Evolutionary conservation across 2,797 vertebrate species (phyloP).

Genomic region (Eremophila alpestris): DNA sequence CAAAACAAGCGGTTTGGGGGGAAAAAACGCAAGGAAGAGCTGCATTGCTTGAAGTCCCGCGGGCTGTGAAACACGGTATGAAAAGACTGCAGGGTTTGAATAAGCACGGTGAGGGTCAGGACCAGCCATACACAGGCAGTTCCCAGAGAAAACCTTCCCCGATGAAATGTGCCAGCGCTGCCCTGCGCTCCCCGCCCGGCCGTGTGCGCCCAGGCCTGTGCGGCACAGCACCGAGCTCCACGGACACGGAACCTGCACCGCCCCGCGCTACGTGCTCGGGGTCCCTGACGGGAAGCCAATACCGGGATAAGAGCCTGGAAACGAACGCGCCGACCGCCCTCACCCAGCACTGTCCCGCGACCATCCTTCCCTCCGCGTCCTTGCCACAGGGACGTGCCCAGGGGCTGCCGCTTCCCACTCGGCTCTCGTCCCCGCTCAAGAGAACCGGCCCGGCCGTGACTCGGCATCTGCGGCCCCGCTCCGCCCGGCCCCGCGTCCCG

Average conservation of each 20-base stretch:
- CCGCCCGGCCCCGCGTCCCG: background rate
- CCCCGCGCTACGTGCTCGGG: background rate
- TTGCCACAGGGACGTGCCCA: background rate
- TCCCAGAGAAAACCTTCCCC: background rate
- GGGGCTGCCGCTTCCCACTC: background rate
- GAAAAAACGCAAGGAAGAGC: background rate
- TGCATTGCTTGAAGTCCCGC: background rate
- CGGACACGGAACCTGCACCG: background rate
- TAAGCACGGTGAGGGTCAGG: accelerated
- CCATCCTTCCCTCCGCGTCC: background rate
- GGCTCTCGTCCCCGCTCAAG: background rate
- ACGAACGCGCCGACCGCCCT: background rate
- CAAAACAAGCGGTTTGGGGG: background rate
- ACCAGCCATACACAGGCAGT: background rate
- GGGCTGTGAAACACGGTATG: accelerated
- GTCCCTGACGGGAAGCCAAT: background rate
- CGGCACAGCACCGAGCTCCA: background rate
- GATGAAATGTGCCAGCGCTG: background rate
- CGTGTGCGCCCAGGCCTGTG: background rate
- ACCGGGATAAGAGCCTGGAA: background rate
- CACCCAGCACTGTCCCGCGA: background rate
- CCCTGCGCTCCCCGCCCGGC: background rate
- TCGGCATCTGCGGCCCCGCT: background rate
- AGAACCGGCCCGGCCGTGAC: background rate
- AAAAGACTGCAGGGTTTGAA: background rate